Base-by-base conservation (phyloP, 2,888 invertebrate genomes). In the Habrosyne pyritoides region DNA sequence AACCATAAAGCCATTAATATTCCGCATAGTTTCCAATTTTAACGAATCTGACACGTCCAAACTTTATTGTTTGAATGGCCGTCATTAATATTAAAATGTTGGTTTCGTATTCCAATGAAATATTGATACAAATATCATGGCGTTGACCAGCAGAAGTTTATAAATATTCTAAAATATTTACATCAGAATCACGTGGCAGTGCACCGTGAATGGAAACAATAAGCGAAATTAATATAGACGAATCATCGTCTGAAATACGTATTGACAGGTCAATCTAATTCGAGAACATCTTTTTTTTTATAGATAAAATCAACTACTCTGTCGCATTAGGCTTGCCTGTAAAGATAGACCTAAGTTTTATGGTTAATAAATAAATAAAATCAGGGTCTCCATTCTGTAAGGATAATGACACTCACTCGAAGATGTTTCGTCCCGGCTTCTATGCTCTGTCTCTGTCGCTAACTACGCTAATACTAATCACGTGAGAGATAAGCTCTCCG, bases 81-180 rank as follows among this genome's bases (percentile, higher is more conserved):
- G 21, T 56, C 48, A 71, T 70, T 63, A 65, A 71, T 70, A 71
- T 63, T 69, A 60, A 71, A 65, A 57, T 56, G 26, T 54, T 47
- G 57, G 54, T 63, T 56, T 60, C 57, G 56, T 50, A 22, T 21
- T 22, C n/a, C 52, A 22, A 22, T 24, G 24, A n/a, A 50, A 50
- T 49, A 49, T 49, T 49, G 8, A 49, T 14, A 28, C 42, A 18
- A 42, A 42, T 42, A 42, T 18, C 18, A 42, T 42, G 14, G 36
- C 14, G 6, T 14, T 18, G 2, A 8, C 18, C 18, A 12, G 42
- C 42, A 18, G 14, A 42, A 42, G 18, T 42, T 42, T 42, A 18
- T 42, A 5, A 14, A 36, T 24, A 24, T 24, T 24, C 14, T 4
- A 12, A 18, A 18, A 18, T 42, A 18, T 8, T n/a, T 14, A 42